A percentile compares a stretch with the other conserved stretches of the same genome.
phyloP scores from a whole-genome alignment of 37 sponge, comb jelly and placozoan genomes.

The Petrosia ficiformis region DNA sequence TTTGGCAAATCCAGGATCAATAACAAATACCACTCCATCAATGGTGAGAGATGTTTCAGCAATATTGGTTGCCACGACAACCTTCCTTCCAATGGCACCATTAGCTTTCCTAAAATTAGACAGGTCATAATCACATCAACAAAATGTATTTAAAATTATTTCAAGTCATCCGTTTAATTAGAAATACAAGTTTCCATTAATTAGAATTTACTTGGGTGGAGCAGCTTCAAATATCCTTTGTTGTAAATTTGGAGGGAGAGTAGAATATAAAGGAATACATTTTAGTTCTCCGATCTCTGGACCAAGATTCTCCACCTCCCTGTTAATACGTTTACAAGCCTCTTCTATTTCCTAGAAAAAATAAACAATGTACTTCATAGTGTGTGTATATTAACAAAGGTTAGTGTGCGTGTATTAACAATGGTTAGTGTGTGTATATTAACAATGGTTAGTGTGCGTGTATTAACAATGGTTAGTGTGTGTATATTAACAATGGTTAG shows the following conservation, averaged over 20 bases:
- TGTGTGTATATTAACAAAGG: not conserved
- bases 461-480: too few species aligned
- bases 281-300: constrained; percentile 90
- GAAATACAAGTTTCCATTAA: too few species aligned
- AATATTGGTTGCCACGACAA: constrained; percentile 97
- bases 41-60: constrained; percentile 99
- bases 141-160: too few species aligned
- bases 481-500: too few species aligned
- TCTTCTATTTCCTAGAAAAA: constrained; percentile 93
- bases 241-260: constrained; percentile 94
- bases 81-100: constrained; percentile 92
- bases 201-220: constrained; percentile 61
- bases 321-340: constrained; percentile 87
- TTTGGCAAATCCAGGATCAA: constrained; percentile 98
- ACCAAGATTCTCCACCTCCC: constrained; percentile 95
- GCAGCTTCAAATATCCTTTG: constrained; percentile 97
- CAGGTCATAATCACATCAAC: too few species aligned
- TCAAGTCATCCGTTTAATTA: too few species aligned
- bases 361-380: too few species aligned
- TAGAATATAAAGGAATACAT: constrained; percentile 96
- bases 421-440: too few species aligned
- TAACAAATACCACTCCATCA: constrained; percentile 99
- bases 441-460: too few species aligned
- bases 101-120: constrained; percentile 37
- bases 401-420: too few species aligned